Base-by-base conservation (phyloP, 1,140 invertebrate species). In the Drosophila ironensis region DNA sequence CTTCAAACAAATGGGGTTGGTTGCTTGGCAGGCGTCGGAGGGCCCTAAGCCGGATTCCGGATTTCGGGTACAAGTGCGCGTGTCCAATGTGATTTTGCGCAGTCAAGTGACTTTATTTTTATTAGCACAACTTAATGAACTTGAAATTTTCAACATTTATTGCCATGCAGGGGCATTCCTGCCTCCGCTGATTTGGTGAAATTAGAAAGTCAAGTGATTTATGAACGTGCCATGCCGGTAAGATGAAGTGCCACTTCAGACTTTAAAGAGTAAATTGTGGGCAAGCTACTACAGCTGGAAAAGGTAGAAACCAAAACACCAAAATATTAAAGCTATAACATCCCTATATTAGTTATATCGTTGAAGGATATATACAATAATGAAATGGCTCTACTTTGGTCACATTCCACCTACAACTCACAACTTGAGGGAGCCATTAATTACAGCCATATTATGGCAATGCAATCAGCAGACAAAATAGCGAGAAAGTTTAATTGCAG, bases 91-190 rank as follows among this genome's bases (percentile, higher is more conserved):
- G 70, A 87, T 87, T 87, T 75, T 59, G 57, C 75, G 74, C 78
- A 87, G 77, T 78, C 81, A 87, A 81, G 82, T 87, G 66, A 86
- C 63, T 82, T 81, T 77, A 87, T 78, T 82, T 74, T 72, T 87
- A 82, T 87, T 87, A 87, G 82, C 82, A 82, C 64, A 87, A 87
- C 77, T 86, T 86, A 87, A 87, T 87, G 82, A 82, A 87, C 84
- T 87, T 66, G 82, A 87, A 87, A 72, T 48, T 71, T 72, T 42
- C 44, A 82, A 71, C 84, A 87, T 87, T 87, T 78, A 87, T 87
- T 77, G 77, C 72, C 45, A 64, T 63, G 47, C 61, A 28, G 37
- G 42, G 28, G 11, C 14, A 35, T 30, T 33, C 22, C 46, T 53
- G 12, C 20, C 25, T 33, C 14, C 12, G 3, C 41, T 27, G 67